Base-by-base conservation (phyloP, 64 coral and sea anemone genomes). In the Hydrozoanthus tunicans region DNA sequence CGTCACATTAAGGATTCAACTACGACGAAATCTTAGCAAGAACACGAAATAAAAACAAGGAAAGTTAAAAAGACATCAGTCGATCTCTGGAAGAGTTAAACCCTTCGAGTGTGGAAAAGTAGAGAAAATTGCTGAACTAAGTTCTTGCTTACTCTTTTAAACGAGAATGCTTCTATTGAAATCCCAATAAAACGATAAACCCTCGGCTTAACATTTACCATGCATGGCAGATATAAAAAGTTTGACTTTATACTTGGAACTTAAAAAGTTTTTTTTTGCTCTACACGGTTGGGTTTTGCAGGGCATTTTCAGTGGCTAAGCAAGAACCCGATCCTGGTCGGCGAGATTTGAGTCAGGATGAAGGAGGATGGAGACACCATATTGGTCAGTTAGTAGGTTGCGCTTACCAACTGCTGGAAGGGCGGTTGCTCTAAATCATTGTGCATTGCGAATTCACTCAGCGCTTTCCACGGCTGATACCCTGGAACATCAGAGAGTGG, bases 361-460 rank as follows among this genome's bases (percentile, higher is more conserved):
- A 43, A 43, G 32, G 43, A 55, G 25, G 63, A 12, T n/a, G 62
- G 0, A 23, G 73, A 54, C 52, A 64, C 58, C 51, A 73, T 25
- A 83, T 73, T 17, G 62, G 77, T 73, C 58, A 6, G 61, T 83
- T 17, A 73, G 77, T 73, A 71, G 6, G 61, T 83, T 32, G 77
- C 68, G 70, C 97, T 94, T 94, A 99, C 97, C 97, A 99, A 67
- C 91, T 99, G 97, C 62, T 99, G 94, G 86, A 99, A 99, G 3
- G 97, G 94, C 55, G 93, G 84, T 67, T 95, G 94, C 73, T 99
- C 97, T 85, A 99, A 85, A 43, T 99, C 97, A 85, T 91, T 96
- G 24, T 99, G 97, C 94, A 99, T 96, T 4, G 97, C 97, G 70
- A 99, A 99, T 20, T 99, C 97, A 80, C 92, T 99, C 66, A 99